phyloP scores from a whole-genome alignment of 2,113 vertebrate genomes.

The Gnathonemus echidnorhynchus region DNA sequence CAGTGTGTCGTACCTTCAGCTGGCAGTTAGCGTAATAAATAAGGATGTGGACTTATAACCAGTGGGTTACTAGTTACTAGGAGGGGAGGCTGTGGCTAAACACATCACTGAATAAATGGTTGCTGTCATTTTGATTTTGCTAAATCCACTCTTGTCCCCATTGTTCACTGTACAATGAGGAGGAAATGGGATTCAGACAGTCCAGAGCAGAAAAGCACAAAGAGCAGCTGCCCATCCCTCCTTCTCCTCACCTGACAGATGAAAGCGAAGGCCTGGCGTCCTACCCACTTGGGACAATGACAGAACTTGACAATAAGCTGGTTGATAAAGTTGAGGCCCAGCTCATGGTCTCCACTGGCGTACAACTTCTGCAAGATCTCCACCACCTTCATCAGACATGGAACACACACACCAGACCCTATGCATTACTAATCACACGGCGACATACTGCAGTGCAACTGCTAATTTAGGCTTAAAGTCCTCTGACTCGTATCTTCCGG shows the following conservation, averaged over 20 bases:
- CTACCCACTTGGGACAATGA: conserved; percentile 63
- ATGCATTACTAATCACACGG: neutral
- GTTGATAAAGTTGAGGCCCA: conserved; percentile 56
- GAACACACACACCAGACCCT: neutral
- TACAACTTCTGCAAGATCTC: conserved; percentile 62
- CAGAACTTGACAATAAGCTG: conserved; percentile 53
- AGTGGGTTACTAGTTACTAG: neutral
- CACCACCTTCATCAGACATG: conserved; percentile 46
- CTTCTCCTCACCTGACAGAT: conserved; percentile 60
- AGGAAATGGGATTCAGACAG: neutral
- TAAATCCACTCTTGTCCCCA: neutral
- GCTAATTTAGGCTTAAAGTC: neutral
- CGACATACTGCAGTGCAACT: neutral
- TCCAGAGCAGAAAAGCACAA: neutral
- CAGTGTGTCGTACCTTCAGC: neutral
- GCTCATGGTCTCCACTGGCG: conserved; percentile 35
- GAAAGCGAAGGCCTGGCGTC: conserved; percentile 66
- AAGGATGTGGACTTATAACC: neutral
- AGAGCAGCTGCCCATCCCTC: neutral
- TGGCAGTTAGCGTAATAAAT: neutral
- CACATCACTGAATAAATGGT: neutral
- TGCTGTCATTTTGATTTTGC: neutral
- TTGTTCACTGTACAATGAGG: neutral
- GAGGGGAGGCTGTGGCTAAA: neutral
- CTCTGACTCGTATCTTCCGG: neutral